These are phyloP conservation scores for Tyto alba DNA, from an alignment of 2,113 vertebrate species.

Conservation along the genomic window DNA sequence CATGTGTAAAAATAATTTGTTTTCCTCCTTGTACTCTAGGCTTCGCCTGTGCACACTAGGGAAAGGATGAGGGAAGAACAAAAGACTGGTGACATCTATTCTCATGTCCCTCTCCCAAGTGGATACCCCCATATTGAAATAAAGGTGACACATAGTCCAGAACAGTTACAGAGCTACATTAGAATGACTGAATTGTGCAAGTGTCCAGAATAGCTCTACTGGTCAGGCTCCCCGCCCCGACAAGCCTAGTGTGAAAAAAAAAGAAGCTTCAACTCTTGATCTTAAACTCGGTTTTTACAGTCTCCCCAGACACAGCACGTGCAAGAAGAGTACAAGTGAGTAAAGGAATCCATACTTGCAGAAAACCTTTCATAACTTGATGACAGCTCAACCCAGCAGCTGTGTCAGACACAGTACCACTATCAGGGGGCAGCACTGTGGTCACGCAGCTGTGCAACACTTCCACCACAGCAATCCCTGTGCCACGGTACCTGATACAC, in stretches of 20 bases:
- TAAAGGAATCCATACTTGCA: neutral
- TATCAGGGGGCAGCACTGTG: neutral
- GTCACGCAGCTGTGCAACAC: neutral
- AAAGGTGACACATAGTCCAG: neutral
- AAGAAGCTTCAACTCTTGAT: neutral
- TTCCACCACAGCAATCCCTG: neutral
- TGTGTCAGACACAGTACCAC: neutral
- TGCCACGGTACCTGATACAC: neutral
- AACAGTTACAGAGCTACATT: neutral
- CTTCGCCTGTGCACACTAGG: neutral
- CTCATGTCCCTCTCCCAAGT: neutral
- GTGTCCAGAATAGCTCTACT: neutral
- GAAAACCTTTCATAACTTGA: neutral
- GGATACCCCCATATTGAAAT: neutral
- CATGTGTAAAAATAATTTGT: slow-evolving; percentile 35
- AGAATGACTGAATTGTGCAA: neutral
- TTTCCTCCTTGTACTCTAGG: neutral
- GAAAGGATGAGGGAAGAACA: neutral
- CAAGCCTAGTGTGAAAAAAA: neutral
- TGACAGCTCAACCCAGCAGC: neutral
- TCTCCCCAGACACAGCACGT: neutral
- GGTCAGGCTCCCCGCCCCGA: neutral
- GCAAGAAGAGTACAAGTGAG: neutral
- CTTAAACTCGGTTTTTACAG: neutral
- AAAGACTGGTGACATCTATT: neutral